Conservation (phyloP, 2,113 vertebrate species). For the Phyllostomus hastatus region DNA sequence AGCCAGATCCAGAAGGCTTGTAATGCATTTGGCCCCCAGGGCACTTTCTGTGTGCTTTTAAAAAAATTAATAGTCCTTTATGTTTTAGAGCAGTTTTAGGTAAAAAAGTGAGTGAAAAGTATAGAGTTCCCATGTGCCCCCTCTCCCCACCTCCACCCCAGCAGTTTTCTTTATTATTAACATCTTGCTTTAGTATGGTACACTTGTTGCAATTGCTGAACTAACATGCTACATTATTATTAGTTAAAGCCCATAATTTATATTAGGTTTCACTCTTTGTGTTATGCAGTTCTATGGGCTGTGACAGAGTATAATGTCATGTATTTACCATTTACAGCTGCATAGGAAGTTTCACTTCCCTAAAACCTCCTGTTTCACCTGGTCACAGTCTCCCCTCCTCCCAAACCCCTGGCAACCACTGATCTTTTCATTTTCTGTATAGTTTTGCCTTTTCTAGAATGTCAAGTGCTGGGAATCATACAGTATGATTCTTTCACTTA, state of each 20-base stretch:
- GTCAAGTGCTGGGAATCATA: background rate
- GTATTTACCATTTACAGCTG: background rate
- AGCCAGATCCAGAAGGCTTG: background rate
- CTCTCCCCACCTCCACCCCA: background rate
- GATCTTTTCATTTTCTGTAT: background rate
- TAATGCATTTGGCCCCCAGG: background rate
- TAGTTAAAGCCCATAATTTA: background rate
- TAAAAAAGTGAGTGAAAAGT: background rate
- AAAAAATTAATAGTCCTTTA: background rate
- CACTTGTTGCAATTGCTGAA: background rate
- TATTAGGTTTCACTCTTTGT: background rate
- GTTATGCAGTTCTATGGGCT: background rate
- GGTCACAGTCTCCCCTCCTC: background rate
- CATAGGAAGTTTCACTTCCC: background rate
- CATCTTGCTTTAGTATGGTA: background rate
- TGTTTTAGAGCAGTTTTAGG: constrained; percentile 19
- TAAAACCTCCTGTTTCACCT: background rate
- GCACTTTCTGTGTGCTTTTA: background rate
- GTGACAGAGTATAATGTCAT: background rate
- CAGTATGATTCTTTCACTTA: background rate
- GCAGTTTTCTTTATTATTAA: background rate
- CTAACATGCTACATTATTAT: background rate
- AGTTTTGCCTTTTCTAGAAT: constrained; percentile 16
- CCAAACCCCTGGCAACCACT: background rate
- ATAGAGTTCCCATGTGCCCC: background rate